These are phyloP conservation scores for Acleris cristana DNA, from an alignment of 2,888 invertebrate species.

Conservation along the genomic window DNA sequence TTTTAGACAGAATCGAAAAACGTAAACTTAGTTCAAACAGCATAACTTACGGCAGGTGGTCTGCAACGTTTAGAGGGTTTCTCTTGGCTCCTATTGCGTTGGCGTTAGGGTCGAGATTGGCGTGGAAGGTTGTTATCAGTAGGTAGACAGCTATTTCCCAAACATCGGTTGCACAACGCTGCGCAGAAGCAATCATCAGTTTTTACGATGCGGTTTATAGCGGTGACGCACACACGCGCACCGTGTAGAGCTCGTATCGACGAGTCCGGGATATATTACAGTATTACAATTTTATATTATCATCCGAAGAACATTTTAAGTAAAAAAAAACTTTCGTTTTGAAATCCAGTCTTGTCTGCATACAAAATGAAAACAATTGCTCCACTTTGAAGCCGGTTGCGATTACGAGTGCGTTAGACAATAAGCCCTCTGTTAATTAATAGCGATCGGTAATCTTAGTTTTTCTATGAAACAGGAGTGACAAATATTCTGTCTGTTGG, in stretches of 20 bases:
- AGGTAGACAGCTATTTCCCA: conserved; percentile 59
- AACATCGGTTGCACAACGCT: conserved; percentile 65
- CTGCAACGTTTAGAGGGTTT: not conserved
- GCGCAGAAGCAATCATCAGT: conserved; percentile 57
- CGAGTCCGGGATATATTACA: conserved; percentile 8
- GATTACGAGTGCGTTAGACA: too few species aligned
- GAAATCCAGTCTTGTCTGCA: too few species aligned
- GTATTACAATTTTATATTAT: not conserved
- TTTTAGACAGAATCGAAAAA: conserved; percentile 22
- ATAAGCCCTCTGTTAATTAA: too few species aligned
- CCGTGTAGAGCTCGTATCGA: conserved; percentile 22
- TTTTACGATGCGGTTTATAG: conserved; percentile 65
- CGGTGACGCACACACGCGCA: conserved; percentile 40
- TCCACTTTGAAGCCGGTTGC: too few species aligned
- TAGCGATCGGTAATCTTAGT: too few species aligned
- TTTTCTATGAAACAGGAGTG: too few species aligned
- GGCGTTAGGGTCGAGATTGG: conserved; percentile 18
- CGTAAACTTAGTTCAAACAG: conserved; percentile 32
- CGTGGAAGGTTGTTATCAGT: conserved; percentile 53
- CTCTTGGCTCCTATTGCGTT: conserved; percentile 4
- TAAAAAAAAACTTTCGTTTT: too few species aligned
- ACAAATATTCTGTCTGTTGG: too few species aligned
- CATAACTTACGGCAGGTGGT: conserved; percentile 33
- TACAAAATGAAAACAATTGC: too few species aligned
- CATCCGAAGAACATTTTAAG: too few species aligned